Base-by-base conservation (phyloP, 2,888 invertebrate species). In the Drosophila atripex region DNA sequence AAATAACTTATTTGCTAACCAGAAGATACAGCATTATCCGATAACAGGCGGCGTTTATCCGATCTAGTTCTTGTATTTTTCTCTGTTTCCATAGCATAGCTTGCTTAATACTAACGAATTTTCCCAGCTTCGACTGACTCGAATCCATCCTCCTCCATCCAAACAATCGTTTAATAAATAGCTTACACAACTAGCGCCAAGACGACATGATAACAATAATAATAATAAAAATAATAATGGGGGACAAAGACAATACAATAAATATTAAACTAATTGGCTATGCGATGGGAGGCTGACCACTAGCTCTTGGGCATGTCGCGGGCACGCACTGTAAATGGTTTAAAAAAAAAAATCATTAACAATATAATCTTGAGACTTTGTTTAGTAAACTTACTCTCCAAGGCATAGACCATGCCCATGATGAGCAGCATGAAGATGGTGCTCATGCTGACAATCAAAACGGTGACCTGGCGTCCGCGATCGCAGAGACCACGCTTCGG, bases 381-480 rank as follows among this genome's bases (percentile, higher is more conserved):
- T 30, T 2, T 11, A 7, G 8, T 25, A 54, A 90, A 94, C 96
- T 95, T 91, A 97, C 97, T 95, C 93, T 97, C 96, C 91, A 97
- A 94, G 87, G 95, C 95, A 91, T 96, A 95, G 90, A 97, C 94
- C 86, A 96, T 96, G 45, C 95, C 94, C 76, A 96, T 92, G 86
- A 97, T 95, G 87, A 96, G 96, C 86, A 96, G 93, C 79, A 96
- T 94, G 90, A 97, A 95, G 77, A 96, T 92, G 82, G 95, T 94
- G 78, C 96, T 96, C 95, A 96, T 96, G 54, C 95, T 95, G 89
- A 96, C 93, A 75, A 97, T 95, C 73, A 96, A 93, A 58, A 96
- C 95, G 59, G 96, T 96, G 80, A 96, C 94, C 92, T 96, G 96
- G 88, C 96, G 95, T 64, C 94, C 94, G 77, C 94, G 94, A 88